Evolutionary conservation across 2,797 vertebrate genomes (phyloP).

Genomic region (Mus minutoides): DNA sequence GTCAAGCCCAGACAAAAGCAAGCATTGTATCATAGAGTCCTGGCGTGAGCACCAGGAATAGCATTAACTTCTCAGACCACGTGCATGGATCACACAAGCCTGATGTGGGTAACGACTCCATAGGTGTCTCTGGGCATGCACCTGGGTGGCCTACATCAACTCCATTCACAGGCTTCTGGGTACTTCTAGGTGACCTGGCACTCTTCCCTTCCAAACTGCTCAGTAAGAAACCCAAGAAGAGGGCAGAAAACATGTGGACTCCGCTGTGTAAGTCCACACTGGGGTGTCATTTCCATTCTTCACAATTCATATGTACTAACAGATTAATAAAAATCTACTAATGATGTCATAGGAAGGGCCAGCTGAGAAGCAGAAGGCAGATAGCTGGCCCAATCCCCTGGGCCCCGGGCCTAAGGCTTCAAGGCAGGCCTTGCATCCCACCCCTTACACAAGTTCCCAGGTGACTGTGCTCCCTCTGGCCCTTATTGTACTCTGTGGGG

Average conservation of each 20-base stretch:
- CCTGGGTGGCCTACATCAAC: background rate
- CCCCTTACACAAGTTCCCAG: background rate
- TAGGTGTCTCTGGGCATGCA: background rate
- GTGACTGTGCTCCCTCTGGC: background rate
- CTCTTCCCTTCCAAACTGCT: background rate
- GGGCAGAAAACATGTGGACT: background rate
- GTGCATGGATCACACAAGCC: background rate
- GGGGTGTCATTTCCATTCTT: background rate
- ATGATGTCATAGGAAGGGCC: accelerated
- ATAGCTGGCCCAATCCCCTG: background rate
- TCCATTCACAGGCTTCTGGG: background rate
- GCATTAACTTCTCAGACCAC: background rate
- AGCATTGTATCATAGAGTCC: accelerated
- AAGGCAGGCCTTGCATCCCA: background rate
- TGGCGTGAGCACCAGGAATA: constrained; percentile 15
- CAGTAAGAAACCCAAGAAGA: background rate
- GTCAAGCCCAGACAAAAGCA: background rate
- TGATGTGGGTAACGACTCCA: constrained; percentile 38
- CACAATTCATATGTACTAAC: background rate
- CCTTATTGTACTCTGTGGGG: background rate
- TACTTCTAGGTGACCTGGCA: background rate
- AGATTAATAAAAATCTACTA: background rate
- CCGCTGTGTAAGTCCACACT: background rate
- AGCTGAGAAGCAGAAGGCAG: background rate
- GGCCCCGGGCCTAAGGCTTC: background rate